These are phyloP conservation scores for Copidosoma floridanum DNA, from an alignment of 1,140 invertebrate genomes.

Conservation along the genomic window DNA sequence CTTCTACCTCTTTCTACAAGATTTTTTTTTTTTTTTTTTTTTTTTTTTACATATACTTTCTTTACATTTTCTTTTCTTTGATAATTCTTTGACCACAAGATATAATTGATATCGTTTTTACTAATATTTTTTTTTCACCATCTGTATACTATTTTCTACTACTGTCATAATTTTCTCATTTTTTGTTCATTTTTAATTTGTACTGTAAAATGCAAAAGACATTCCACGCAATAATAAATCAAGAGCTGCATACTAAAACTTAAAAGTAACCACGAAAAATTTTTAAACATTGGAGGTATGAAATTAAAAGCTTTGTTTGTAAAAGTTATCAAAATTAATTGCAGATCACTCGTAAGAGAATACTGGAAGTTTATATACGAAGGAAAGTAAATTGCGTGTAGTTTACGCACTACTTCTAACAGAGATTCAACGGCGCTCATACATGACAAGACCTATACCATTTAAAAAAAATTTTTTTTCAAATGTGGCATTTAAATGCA, in stretches of 20 bases:
- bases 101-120: constrained; percentile 15
- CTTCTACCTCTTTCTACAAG: constrained; percentile 6
- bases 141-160: too few relatives aligned
- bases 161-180: too few relatives aligned
- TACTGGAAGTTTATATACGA: constrained; percentile 45
- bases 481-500: too few relatives aligned
- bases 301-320: constrained; percentile 17
- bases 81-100: too few relatives aligned
- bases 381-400: constrained; percentile 32
- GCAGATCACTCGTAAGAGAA: constrained; percentile 36
- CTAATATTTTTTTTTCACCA: too few relatives aligned
- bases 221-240: constrained; percentile 26
- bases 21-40: constrained; percentile 17
- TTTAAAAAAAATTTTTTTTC: too few relatives aligned
- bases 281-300: constrained; percentile 4
- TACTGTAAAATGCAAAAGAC: constrained; percentile 27
- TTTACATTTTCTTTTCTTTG: constrained; percentile 18
- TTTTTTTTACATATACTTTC: constrained; percentile 25
- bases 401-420: constrained; percentile 31
- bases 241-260: constrained; percentile 8
- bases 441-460: constrained; percentile 25
- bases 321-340: constrained; percentile 27
- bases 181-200: constrained; percentile 22
- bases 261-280: too few relatives aligned
- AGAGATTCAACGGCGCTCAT: constrained; percentile 34